Percentiles rank a stretch among this genome's conserved stretches.
Evolutionary conservation across 2,113 vertebrate species (phyloP).

Genomic region (Dipodomys spectabilis): DNA sequence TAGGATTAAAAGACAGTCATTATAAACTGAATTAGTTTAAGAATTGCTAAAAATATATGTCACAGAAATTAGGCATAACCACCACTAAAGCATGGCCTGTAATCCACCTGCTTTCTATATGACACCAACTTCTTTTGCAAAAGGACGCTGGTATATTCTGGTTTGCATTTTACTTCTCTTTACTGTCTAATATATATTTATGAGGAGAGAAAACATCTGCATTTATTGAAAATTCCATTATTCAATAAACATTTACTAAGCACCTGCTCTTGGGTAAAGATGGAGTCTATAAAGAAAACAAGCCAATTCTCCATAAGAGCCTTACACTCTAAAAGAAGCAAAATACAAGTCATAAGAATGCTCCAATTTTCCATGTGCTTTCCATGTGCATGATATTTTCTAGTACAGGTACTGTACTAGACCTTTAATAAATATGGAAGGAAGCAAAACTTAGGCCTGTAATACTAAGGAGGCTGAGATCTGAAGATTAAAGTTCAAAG

Average conservation of each 20-base stretch:
- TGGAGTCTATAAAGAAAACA: constrained; percentile 59
- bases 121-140: background rate
- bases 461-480: too few relatives aligned
- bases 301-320: constrained; percentile 48
- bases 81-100: background rate
- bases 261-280: constrained; percentile 48
- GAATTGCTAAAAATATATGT: background rate
- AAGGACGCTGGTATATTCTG: constrained; percentile 37
- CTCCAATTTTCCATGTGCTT: background rate
- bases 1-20: background rate
- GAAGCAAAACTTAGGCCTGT: too few relatives aligned
- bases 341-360: background rate
- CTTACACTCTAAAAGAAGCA: constrained; percentile 4
- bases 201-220: constrained; percentile 59
- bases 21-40: background rate
- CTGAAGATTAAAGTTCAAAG: too few relatives aligned
- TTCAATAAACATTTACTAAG: constrained; percentile 73
- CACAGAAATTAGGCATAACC: background rate
- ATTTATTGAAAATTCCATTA: constrained; percentile 64
- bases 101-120: background rate
- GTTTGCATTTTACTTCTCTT: constrained; percentile 58
- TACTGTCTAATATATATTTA: constrained; percentile 64
- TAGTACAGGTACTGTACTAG: background rate
- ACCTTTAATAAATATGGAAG: background rate
- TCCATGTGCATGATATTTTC: background rate